Conservation (phyloP, 2,113 vertebrate genomes). For the Rhynchopsitta pachyrhyncha region DNA sequence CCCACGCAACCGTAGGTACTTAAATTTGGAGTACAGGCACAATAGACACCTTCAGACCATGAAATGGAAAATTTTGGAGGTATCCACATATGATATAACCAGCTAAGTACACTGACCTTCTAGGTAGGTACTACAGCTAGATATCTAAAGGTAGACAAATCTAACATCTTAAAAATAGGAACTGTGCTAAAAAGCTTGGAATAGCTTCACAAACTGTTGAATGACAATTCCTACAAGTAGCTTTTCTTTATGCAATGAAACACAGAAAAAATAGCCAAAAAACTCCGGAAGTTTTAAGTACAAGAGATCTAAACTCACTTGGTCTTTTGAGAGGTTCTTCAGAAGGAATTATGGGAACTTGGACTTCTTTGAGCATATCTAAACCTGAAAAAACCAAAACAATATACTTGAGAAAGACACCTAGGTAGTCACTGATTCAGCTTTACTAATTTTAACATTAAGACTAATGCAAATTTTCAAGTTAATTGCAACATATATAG, state of each 20-base stretch:
- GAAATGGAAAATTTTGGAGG: neutral
- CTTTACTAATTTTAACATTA: neutral
- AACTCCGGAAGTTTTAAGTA: neutral
- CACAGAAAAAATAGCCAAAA: neutral
- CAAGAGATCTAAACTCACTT: constrained; percentile 43
- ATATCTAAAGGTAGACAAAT: neutral
- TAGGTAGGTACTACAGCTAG: neutral
- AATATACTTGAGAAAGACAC: neutral
- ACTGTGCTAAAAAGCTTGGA: neutral
- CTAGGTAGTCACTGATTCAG: neutral
- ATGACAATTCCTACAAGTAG: neutral
- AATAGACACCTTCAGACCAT: neutral
- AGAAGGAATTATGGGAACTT: neutral
- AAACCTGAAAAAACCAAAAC: constrained; percentile 15
- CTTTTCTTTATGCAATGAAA: neutral
- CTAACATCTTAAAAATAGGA: neutral
- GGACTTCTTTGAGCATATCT: neutral
- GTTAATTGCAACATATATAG: neutral
- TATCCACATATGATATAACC: neutral
- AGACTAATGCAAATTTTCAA: neutral
- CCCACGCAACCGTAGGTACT: neutral
- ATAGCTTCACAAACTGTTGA: neutral
- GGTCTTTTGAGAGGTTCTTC: constrained; percentile 27
- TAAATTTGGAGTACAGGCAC: neutral
- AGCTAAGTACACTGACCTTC: neutral